These are phyloP conservation scores for Limnodromus scolopaceus DNA, from an alignment of 2,797 vertebrate genomes.

Conservation along the genomic window DNA sequence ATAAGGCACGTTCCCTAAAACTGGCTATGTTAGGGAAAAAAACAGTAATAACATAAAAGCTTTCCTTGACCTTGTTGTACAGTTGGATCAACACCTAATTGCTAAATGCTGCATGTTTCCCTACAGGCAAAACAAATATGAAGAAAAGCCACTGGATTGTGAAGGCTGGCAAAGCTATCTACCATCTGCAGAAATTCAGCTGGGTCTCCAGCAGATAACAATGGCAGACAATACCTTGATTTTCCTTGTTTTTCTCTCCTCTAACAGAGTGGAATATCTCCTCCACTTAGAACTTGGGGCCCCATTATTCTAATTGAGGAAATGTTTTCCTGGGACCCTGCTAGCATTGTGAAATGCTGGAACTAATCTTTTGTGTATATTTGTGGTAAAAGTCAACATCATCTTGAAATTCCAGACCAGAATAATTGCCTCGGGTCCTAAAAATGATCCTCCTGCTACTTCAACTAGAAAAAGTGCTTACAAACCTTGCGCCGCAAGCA, in stretches of 20 bases:
- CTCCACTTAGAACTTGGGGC: neutral
- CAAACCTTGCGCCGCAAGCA: neutral
- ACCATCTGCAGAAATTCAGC: conserved; percentile 66
- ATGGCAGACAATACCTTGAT: conserved; percentile 22
- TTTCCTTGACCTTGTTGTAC: conserved; percentile 52
- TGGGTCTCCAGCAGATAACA: conserved; percentile 47
- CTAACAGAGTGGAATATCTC: neutral
- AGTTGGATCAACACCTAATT: conserved; percentile 37
- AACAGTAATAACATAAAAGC: neutral
- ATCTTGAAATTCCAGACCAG: neutral
- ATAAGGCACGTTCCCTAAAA: neutral
- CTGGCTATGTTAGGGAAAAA: neutral
- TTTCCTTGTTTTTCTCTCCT: conserved; percentile 1
- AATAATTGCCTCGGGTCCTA: neutral
- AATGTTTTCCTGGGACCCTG: conserved; percentile 6
- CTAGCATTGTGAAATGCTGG: conserved; percentile 17
- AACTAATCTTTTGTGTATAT: neutral
- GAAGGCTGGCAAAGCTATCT: conserved; percentile 63
- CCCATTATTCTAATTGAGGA: neutral
- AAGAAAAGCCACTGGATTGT: conserved; percentile 28
- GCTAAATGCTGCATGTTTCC: conserved; percentile 15
- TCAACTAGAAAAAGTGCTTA: neutral
- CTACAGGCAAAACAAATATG: conserved; percentile 30
- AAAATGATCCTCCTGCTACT: neutral
- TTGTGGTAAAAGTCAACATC: conserved; percentile 10